Base-by-base conservation (phyloP, 2,888 invertebrate genomes). In the Agrochola macilenta region DNA sequence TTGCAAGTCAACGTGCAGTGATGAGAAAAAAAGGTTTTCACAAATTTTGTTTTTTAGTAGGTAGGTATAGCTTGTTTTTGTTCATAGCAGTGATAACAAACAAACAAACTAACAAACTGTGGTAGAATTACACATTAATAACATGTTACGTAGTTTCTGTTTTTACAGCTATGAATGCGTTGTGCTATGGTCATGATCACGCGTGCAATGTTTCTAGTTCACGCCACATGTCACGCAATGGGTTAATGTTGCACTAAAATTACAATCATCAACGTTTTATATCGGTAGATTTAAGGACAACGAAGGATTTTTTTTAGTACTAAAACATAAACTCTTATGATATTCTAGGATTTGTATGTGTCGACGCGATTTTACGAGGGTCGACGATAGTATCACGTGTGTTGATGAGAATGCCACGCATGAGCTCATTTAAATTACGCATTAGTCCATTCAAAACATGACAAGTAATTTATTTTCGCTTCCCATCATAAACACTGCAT, bases 191-290 rank as follows among this genome's bases (percentile, higher is more conserved):
- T 23, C 17, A 43, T 78, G 60, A 52, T 60, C n/a, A 77, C 20
- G 52, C 23, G 2, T n/a, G 9, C 7, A 63, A 65, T 66, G 30
- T 77, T 78, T 68, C 68, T 78, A 60, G 58, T 61, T 68, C 43
- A 77, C n/a, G n/a, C 17, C 30, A 78, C 52, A 23, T 30, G 17
- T 26, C 23, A 23, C 74, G 23, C 30, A 43, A 30, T 30, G 2
- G 12, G 5, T 20, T 43, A 26, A 20, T 43, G 12, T 30, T 30
- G 2, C n/a, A 20, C 17, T 35, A n/a, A 49, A 35, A 7, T 35
- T 20, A 46, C 3, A 46, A n/a, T n/a, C 11, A 20, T 3, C 26
- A 20, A 46, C 8, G 26, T 20, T 49, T 49, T 66, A 30, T 49
- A 46, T 1, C n/a, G 5, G 26, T 26, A 65, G 20, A 65, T 17